Evolutionary conservation across 2,113 vertebrate species (phyloP).

Genomic region (Ptyas mucosa): DNA sequence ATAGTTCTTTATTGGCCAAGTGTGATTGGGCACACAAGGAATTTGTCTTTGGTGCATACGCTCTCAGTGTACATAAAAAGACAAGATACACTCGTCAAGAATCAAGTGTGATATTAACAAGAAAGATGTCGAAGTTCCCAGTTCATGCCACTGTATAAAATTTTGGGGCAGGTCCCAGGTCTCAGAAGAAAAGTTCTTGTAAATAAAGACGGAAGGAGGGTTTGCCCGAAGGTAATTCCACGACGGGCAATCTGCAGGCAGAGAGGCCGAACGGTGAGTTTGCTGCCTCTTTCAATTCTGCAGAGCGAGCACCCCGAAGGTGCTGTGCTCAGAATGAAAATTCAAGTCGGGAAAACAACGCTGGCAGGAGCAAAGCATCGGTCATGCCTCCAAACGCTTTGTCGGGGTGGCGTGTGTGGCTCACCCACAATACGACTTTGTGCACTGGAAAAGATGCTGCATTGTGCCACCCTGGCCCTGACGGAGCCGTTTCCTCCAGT

Average conservation of each 20-base stretch:
- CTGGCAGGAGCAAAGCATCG: not conserved
- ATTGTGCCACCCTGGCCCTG: not conserved
- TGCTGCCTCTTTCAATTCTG: not conserved
- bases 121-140: no score
- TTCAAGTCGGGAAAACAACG: constrained; percentile 8
- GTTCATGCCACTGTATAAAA: not conserved
- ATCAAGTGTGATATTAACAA: no score
- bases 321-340: not conserved
- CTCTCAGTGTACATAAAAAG: no score
- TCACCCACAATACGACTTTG: not conserved
- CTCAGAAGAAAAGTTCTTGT: not conserved
- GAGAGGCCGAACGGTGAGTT: no score
- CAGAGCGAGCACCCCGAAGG: not conserved
- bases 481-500: constrained; percentile 1
- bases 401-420: not conserved
- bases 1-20: no score
- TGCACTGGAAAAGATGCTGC: constrained; percentile 37
- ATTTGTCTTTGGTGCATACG: no score
- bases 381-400: not conserved
- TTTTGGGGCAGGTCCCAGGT: not conserved
- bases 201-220: not conserved
- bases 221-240: not conserved
- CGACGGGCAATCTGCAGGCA: not conserved
- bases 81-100: no score
- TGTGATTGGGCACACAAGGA: no score